These are phyloP conservation scores for Geranospiza caerulescens DNA, from an alignment of 2,797 vertebrate genomes.

Conservation along the genomic window DNA sequence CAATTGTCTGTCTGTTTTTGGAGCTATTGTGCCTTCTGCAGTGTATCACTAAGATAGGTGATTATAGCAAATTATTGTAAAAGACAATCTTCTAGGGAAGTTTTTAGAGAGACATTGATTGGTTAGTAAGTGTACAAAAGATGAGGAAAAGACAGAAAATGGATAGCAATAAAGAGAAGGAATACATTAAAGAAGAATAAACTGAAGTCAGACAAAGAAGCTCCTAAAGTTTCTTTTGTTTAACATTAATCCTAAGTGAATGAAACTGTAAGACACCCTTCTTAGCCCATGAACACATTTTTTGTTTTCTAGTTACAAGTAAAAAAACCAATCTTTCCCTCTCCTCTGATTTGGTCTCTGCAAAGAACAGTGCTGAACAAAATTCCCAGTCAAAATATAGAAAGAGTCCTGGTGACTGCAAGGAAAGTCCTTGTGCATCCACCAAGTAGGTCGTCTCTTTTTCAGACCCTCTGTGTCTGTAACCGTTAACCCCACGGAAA, in stretches of 20 bases:
- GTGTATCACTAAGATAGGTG: background rate
- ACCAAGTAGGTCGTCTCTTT: rapidly evolving
- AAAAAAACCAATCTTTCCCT: background rate
- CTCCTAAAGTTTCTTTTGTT: background rate
- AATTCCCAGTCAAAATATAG: background rate
- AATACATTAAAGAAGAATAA: background rate
- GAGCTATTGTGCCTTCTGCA: constrained; percentile 39
- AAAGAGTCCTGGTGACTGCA: background rate
- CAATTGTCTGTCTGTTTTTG: constrained; percentile 34
- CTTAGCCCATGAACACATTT: background rate
- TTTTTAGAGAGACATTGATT: constrained; percentile 23
- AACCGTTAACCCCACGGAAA: background rate
- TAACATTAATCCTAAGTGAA: background rate
- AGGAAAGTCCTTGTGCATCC: background rate
- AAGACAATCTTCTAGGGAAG: constrained; percentile 29
- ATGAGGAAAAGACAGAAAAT: background rate
- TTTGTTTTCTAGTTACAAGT: background rate
- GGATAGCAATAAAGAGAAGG: background rate
- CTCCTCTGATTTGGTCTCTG: background rate
- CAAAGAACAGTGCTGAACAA: background rate
- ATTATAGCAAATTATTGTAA: constrained; percentile 51
- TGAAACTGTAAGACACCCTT: background rate
- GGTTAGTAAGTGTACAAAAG: constrained; percentile 18
- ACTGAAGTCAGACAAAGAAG: background rate
- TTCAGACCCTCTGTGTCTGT: background rate